phyloP scores from a whole-genome alignment of 2,797 vertebrate genomes.

The Dallia pectoralis region DNA sequence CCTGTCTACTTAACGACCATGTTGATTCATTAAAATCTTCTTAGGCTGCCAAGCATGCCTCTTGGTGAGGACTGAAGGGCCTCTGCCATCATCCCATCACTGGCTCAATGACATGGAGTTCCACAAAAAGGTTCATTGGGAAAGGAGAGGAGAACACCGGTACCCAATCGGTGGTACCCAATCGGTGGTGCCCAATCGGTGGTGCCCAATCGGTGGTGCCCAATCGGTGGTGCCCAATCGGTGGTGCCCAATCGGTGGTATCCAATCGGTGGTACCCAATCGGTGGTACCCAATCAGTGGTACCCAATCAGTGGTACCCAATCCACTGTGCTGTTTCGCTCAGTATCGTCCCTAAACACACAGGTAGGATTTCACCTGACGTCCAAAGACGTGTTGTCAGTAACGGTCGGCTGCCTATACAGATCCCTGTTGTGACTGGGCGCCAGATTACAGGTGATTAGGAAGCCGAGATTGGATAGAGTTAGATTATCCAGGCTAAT shows the following conservation, averaged over 20 bases:
- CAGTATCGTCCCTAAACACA: neutral
- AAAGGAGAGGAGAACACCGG: neutral
- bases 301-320: neutral
- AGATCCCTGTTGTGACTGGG: neutral
- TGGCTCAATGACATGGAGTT: conserved; percentile 43
- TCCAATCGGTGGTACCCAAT: neutral
- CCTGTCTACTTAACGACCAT: conserved; percentile 27
- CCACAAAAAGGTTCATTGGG: conserved; percentile 36
- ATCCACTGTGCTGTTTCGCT: neutral
- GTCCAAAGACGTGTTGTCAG: neutral
- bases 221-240: neutral
- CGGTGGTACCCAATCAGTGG: neutral
- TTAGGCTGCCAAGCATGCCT: conserved; percentile 29
- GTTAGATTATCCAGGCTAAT: conserved; percentile 19
- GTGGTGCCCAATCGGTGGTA: neutral
- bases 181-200: neutral
- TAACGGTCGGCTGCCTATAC: neutral
- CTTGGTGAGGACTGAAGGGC: conserved; percentile 25
- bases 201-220: neutral
- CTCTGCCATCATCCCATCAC: conserved; percentile 33
- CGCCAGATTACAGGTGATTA: conserved; percentile 12
- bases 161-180: neutral
- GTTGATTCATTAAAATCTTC: conserved; percentile 34
- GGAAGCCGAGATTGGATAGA: conserved; percentile 13
- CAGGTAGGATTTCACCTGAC: neutral